A percentile compares a stretch with the other conserved stretches of the same genome.
Conservation (phyloP, 2,113 vertebrate genomes). For the Colinus virginianus region DNA sequence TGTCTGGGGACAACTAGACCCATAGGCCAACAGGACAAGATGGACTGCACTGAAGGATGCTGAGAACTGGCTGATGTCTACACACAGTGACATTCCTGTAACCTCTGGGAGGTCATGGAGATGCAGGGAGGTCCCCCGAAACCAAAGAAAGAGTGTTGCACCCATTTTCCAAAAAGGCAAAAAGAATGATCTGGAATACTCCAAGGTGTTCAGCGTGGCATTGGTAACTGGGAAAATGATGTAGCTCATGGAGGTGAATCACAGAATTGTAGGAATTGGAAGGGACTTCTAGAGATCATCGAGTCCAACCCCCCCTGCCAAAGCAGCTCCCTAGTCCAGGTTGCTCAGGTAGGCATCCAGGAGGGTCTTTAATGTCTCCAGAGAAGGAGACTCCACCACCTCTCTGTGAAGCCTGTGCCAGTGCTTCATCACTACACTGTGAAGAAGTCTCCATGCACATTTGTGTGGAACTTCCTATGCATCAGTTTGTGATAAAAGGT, state of each 20-base stretch:
- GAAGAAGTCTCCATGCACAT: no score
- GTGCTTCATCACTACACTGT: no score
- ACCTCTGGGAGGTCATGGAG: not conserved
- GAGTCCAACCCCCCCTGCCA: no score
- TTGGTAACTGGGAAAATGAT: not conserved
- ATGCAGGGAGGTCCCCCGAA: fast-evolving
- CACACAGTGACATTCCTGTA: fast-evolving
- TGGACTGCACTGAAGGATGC: fast-evolving
- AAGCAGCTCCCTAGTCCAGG: no score
- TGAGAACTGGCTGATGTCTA: not conserved
- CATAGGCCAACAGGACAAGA: fast-evolving
- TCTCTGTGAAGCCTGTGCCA: no score
- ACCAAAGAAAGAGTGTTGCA: not conserved
- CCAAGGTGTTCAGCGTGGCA: not conserved
- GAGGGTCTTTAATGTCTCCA: no score
- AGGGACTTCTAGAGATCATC: no score
- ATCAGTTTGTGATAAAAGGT: not conserved
- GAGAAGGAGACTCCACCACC: no score
- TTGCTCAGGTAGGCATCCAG: no score
- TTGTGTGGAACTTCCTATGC: no score
- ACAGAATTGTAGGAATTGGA: no score
- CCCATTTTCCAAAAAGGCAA: fast-evolving
- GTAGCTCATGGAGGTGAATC: not conserved
- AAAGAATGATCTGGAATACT: not conserved
- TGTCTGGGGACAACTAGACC: not conserved